Evolutionary conservation across 2,797 vertebrate genomes (phyloP).

Genomic region (Parotocinclus haroldoi): DNA sequence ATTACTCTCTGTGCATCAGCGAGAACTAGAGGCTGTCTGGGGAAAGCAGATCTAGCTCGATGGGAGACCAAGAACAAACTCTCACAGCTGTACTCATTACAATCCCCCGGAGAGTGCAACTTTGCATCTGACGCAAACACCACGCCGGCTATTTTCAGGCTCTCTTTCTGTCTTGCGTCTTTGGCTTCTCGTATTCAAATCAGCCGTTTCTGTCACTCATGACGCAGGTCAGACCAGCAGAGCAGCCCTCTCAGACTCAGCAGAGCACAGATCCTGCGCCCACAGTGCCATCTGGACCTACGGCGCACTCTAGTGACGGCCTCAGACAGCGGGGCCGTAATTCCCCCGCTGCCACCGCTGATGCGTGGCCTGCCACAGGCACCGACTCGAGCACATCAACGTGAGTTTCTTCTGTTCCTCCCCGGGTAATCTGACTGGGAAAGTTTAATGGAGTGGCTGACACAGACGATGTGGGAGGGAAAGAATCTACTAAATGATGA

Average conservation of each 20-base stretch:
- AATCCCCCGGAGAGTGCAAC: conserved; percentile 19
- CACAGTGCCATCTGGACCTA: conserved; percentile 22
- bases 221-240: conserved; percentile 62
- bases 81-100: conserved; percentile 27
- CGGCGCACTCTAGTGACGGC: conserved; percentile 41
- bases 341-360: conserved; percentile 29
- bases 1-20: not conserved
- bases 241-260: conserved; percentile 31
- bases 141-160: conserved; percentile 3
- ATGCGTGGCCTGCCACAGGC: conserved; percentile 43
- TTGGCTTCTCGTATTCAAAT: conserved; percentile 17
- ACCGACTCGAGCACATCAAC: conserved; percentile 7
- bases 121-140: conserved; percentile 44
- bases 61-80: too few relatives aligned
- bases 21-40: conserved; percentile 4
- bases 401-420: conserved; percentile 32
- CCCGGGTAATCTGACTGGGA: not conserved
- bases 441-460: conserved; percentile 18
- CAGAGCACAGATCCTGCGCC: conserved; percentile 41
- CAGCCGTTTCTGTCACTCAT: not conserved
- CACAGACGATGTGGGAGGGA: not conserved
- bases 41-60: conserved; percentile 17
- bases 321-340: conserved; percentile 64
- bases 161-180: not conserved
- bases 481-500: not conserved